Evolutionary conservation across 1,140 invertebrate genomes (phyloP).

Genomic region (Bombus vancouverensis): DNA sequence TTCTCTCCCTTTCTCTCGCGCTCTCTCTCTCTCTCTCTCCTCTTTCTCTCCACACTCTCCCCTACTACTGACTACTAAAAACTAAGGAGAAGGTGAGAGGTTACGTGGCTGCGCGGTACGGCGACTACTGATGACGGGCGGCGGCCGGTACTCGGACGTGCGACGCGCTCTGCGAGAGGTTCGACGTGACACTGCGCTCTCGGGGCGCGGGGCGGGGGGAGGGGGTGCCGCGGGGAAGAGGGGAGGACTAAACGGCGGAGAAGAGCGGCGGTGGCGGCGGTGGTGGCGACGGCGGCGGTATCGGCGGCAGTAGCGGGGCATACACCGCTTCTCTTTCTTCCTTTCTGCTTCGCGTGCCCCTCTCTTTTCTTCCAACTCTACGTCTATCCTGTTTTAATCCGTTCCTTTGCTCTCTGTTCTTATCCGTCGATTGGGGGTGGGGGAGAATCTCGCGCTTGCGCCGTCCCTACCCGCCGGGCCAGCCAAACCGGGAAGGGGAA

Average conservation of each 20-base stretch:
- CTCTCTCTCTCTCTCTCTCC: conserved; percentile 52
- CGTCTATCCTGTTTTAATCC: not conserved
- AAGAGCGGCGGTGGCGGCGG: conserved; percentile 36
- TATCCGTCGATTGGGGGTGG: conserved; percentile 51
- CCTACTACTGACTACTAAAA: conserved; percentile 84
- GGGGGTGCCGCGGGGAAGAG: conserved; percentile 60
- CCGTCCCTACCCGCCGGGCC: conserved; percentile 51
- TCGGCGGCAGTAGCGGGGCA: conserved; percentile 56
- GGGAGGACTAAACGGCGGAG: conserved; percentile 47
- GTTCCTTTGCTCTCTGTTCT: conserved; percentile 11
- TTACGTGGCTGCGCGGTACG: conserved; percentile 84
- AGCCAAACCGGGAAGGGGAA: conserved; percentile 44
- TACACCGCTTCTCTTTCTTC: not conserved
- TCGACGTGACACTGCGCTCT: conserved; percentile 88
- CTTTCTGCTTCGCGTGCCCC: not conserved
- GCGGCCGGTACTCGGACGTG: conserved; percentile 85
- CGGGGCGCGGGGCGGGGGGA: conserved; percentile 65
- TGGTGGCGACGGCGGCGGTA: conserved; percentile 39
- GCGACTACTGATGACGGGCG: conserved; percentile 85
- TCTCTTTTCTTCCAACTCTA: not conserved
- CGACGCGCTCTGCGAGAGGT: conserved; percentile 86
- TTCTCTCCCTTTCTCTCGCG: not conserved
- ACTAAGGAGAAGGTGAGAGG: conserved; percentile 85
- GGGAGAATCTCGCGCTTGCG: conserved; percentile 67
- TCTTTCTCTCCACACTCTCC: conserved; percentile 68